Conservation (phyloP, 2,797 vertebrate genomes). For the Petrocephalus sullivani region DNA sequence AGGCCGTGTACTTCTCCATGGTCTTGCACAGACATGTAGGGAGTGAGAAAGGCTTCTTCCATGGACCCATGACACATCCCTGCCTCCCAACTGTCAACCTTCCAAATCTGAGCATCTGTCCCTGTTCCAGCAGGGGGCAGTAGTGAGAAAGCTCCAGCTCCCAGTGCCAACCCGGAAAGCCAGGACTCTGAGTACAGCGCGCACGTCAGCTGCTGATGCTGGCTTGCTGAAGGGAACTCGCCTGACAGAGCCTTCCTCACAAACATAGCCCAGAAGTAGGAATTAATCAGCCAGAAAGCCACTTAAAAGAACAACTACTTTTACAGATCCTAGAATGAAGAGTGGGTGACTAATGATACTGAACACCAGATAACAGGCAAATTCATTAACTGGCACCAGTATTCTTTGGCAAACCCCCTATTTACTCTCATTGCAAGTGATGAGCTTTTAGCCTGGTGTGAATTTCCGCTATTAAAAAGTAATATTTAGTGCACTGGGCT, state of each 20-base stretch:
- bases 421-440: constrained; percentile 26
- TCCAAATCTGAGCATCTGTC: background rate
- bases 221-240: background rate
- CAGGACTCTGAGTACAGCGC: background rate
- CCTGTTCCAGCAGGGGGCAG: background rate
- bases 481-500: constrained; percentile 3
- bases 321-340: background rate
- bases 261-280: background rate
- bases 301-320: background rate
- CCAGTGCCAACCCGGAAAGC: background rate
- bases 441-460: constrained; percentile 18
- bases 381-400: constrained; percentile 36
- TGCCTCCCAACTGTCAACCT: background rate
- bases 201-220: background rate
- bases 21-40: background rate
- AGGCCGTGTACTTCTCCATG: background rate
- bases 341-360: constrained; percentile 19
- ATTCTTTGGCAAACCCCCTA: constrained; percentile 28
- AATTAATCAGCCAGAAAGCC: constrained; percentile 10
- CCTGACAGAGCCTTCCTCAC: background rate
- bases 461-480: background rate
- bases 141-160: background rate
- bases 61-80: background rate
- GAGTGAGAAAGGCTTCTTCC: background rate
- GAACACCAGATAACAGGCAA: constrained; percentile 31